Evolutionary conservation across 2,113 vertebrate species (phyloP), one percentile per base, ranked within the genome.

Genomic region (Burhinus bistriatus): DNA sequence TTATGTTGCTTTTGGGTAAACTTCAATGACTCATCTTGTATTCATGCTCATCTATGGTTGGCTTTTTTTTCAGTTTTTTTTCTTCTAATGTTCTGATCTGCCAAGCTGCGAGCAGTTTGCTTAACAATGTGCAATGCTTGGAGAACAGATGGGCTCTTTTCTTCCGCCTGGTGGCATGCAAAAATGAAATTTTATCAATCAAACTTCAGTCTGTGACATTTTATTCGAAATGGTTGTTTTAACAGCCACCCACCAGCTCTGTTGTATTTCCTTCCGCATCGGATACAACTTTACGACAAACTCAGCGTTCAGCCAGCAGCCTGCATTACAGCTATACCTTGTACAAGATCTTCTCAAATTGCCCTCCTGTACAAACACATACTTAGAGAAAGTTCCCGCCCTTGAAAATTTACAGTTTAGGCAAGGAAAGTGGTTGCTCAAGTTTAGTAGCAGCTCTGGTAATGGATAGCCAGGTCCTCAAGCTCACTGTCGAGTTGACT

Each of bases 1-100:
- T 96, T 93, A 94, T 83, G 70, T 89, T 83, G 94, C 88, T 95
- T 97, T 95, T 93, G 94, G 78, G 82, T 61, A 91, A 95, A 95
- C 45, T 73, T 96, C 84, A 91, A 70, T 95, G 87, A 86, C n/a
- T 95, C 88, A 91, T 96, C 93, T 81, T 62, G 88, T 93, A 97
- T 95, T 95, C 87, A 90, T 42, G 54, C 62, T 97, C 87, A 70
- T 85, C 55, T 90, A 62, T 36, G 68, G 70, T 51, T 87, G 75
- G 66, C 52, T 89, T 76, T 57, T 65, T 38, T 47, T 73, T 78
- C 12, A 49, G 12, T 13, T 34, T 5, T 42, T 42, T 42, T 42
- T 19, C 81, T 69, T 82, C 80, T 68, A 85, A 32, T 62, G 49
- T 82, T 85, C 87, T 42, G 70, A 85, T 88, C 58, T 94, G 91